phyloP scores from a whole-genome alignment of 2,888 invertebrate species.

The Empis stercorea region DNA sequence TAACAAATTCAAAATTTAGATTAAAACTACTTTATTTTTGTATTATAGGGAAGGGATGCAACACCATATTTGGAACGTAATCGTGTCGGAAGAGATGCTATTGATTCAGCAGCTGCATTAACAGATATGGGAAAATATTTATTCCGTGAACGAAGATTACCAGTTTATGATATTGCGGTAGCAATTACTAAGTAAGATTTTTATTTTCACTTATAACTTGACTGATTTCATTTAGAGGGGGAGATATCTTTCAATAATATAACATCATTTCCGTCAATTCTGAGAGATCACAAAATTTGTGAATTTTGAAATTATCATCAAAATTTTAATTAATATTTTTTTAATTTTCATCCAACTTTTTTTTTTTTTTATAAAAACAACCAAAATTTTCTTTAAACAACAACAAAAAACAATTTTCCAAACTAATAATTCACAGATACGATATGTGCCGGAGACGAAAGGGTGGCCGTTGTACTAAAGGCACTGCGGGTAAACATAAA shows the following conservation, averaged over 20 bases:
- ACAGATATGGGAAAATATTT: conserved; percentile 96
- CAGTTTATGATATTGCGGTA: conserved; percentile 91
- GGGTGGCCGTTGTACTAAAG: conserved; percentile 94
- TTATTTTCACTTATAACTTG: neutral
- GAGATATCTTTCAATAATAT: no score
- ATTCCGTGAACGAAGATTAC: conserved; percentile 84
- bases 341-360: no score
- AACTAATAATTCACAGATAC: conserved; percentile 50
- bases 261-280: no score
- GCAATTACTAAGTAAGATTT: conserved; percentile 86
- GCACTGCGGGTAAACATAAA: conserved; percentile 82
- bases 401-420: no score
- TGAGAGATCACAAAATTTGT: no score
- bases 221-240: neutral
- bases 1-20: no score
- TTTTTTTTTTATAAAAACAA: no score
- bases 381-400: no score
- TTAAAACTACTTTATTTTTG: conserved; percentile 8
- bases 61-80: conserved; percentile 90
- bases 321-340: no score
- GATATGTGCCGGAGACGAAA: conserved; percentile 96
- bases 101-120: conserved; percentile 86
- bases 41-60: conserved; percentile 73
- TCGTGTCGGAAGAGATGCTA: conserved; percentile 84
- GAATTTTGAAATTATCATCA: no score